phyloP scores from a whole-genome alignment of 1,140 invertebrate species.

The Whitmania pigra region DNA sequence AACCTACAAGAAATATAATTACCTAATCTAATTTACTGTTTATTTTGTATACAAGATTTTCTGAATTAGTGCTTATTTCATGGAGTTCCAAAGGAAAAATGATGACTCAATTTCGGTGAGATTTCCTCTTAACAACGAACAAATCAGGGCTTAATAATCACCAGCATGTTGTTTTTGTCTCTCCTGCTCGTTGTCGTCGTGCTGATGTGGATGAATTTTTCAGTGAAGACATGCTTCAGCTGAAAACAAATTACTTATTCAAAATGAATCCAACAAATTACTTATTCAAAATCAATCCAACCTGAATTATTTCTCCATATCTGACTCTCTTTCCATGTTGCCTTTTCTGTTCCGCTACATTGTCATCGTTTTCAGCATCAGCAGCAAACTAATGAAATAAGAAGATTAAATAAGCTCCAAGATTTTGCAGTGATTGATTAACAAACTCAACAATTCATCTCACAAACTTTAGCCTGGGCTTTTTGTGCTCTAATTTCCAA shows the following conservation, averaged over 20 bases:
- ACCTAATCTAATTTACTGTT: background rate
- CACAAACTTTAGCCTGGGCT: slow-evolving; percentile 21
- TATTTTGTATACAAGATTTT: background rate
- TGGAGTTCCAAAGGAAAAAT: background rate
- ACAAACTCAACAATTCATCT: too few species aligned
- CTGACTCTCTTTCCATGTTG: slow-evolving; percentile 26
- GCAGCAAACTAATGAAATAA: slow-evolving; percentile 22
- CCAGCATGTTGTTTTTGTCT: slow-evolving; percentile 44
- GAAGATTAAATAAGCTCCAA: background rate
- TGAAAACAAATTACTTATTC: slow-evolving; percentile 27
- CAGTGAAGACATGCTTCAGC: slow-evolving; percentile 40
- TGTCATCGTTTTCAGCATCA: slow-evolving; percentile 27
- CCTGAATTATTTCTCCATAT: slow-evolving; percentile 27
- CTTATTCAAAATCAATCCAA: slow-evolving; percentile 20
- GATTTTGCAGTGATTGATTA: background rate
- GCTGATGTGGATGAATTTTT: slow-evolving; percentile 41
- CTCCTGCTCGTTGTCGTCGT: slow-evolving; percentile 42
- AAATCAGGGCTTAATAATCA: slow-evolving; percentile 27
- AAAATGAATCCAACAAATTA: background rate
- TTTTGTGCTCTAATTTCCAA: slow-evolving; percentile 17
- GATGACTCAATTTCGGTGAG: background rate
- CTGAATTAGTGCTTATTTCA: background rate
- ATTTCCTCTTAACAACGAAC: background rate
- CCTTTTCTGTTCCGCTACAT: slow-evolving; percentile 25
- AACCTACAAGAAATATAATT: slow-evolving; percentile 27